These are phyloP conservation scores for Popillia japonica DNA, from an alignment of 1,140 invertebrate genomes.

Conservation along the genomic window DNA sequence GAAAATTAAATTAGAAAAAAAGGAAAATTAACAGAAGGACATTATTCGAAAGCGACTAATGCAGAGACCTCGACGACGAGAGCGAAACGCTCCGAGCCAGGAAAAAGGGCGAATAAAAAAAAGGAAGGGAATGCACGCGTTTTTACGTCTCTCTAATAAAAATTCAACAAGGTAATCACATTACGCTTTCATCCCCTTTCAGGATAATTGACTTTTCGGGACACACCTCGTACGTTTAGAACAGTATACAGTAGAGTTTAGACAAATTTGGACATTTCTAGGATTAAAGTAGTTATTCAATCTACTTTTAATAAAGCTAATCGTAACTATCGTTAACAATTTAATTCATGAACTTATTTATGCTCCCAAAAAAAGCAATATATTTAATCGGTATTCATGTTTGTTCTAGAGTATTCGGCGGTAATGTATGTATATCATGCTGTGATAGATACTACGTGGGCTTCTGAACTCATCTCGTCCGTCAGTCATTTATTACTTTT, in stretches of 20 bases:
- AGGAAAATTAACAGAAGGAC: slow-evolving; percentile 22
- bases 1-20: slow-evolving; percentile 33
- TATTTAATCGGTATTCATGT: no score
- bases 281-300: no score
- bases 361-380: no score
- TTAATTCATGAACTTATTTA: no score
- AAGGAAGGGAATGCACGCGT: background rate
- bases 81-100: background rate
- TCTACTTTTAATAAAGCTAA: no score
- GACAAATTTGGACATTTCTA: background rate
- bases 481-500: slow-evolving; percentile 29
- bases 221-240: slow-evolving; percentile 28
- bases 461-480: background rate
- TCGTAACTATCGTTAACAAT: no score
- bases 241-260: background rate
- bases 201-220: slow-evolving; percentile 32
- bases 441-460: background rate
- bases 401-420: no score
- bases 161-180: slow-evolving; percentile 35
- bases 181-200: slow-evolving; percentile 31
- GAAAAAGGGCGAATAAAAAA: no score
- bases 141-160: slow-evolving; percentile 23
- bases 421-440: background rate
- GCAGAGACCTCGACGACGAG: background rate
- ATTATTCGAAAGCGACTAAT: slow-evolving; percentile 26